These are phyloP conservation scores for Sinocyclocheilus maitianheensis DNA, from an alignment of 2,113 vertebrate species.

Conservation along the genomic window DNA sequence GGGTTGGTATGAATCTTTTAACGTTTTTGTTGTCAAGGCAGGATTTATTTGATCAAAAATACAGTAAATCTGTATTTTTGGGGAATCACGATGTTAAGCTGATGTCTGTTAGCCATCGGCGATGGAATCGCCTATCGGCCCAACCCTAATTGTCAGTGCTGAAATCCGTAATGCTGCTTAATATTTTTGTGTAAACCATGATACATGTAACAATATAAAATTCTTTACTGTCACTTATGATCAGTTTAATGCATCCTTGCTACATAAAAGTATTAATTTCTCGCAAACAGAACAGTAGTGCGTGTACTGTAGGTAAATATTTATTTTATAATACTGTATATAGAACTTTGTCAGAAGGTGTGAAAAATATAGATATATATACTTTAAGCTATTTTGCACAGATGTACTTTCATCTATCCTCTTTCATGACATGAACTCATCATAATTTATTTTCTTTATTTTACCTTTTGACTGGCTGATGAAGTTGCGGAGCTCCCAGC, in stretches of 20 bases:
- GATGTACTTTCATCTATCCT: neutral
- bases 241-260: neutral
- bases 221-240: neutral
- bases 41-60: too few relatives aligned
- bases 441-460: neutral
- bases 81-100: too few relatives aligned
- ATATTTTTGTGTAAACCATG: too few relatives aligned
- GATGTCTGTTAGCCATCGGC: too few relatives aligned
- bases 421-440: neutral
- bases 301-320: neutral
- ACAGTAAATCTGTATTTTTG: too few relatives aligned
- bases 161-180: neutral
- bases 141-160: neutral
- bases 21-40: too few relatives aligned
- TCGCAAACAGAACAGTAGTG: neutral
- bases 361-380: neutral
- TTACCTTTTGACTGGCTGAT: slow-evolving; percentile 92
- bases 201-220: too few relatives aligned
- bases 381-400: neutral
- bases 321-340: neutral
- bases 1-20: neutral
- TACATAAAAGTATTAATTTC: neutral
- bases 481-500: slow-evolving; percentile 95
- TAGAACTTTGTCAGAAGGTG: too few relatives aligned
- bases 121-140: too few relatives aligned